Conservation (phyloP, 1,140 invertebrate species). For the Macrobrachium nipponense region DNA sequence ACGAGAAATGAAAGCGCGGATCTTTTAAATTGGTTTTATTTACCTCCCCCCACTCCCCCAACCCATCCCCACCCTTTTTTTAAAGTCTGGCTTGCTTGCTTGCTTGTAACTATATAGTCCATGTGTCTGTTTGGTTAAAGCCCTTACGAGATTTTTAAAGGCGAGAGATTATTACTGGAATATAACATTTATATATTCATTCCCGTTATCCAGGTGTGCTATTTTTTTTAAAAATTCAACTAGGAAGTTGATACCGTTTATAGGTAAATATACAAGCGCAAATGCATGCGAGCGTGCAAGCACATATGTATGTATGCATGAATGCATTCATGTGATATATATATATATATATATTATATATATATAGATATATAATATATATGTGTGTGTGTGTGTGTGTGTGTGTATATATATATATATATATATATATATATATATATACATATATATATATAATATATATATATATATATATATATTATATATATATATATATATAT, state of each 20-base stretch:
- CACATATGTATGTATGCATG: neutral
- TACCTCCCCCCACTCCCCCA: neutral
- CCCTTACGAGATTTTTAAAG: neutral
- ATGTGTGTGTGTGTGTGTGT: neutral
- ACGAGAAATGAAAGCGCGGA: too few species aligned
- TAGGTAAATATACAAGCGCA: neutral
- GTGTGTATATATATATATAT: constrained; percentile 2
- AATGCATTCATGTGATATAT: neutral
- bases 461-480: constrained; percentile 15
- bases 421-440: constrained; percentile 6
- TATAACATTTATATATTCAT: too few species aligned
- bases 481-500: constrained; percentile 22
- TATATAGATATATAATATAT: constrained; percentile 7
- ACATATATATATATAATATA: neutral
- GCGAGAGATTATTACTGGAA: neutral
- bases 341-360: constrained; percentile 12
- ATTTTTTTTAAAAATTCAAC: too few species aligned
- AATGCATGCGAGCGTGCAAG: neutral
- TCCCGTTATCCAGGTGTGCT: too few species aligned
- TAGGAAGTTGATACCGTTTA: too few species aligned
- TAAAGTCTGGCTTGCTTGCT: too few species aligned
- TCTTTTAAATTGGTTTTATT: neutral
- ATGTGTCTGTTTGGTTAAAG: neutral
- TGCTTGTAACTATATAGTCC: too few species aligned
- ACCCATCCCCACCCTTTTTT: too few species aligned